Conservation (phyloP, 2,797 vertebrate genomes). For the Otus scops region DNA sequence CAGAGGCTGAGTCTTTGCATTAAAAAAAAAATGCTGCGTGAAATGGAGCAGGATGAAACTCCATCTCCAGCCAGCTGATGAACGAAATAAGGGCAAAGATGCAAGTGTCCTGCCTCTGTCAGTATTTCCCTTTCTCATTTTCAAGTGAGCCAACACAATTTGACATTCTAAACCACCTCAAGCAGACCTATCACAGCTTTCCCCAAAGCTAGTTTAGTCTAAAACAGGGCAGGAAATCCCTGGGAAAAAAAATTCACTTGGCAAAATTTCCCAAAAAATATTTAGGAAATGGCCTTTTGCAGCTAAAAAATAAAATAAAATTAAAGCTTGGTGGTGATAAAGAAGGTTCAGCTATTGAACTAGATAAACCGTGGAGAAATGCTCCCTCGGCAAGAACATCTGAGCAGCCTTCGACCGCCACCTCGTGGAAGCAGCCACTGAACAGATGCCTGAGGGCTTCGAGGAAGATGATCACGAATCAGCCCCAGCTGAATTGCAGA, state of each 20-base stretch:
- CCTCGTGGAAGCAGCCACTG: constrained; percentile 16
- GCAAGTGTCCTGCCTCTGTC: not conserved
- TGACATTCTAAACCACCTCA: not conserved
- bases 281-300: not conserved
- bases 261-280: not conserved
- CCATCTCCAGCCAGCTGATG: not conserved
- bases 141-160: not conserved
- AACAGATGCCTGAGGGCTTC: not conserved
- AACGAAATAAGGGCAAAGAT: not conserved
- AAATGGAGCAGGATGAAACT: not conserved
- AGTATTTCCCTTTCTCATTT: not conserved
- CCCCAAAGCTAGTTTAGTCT: not conserved
- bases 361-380: accelerated
- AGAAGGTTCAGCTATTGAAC: not conserved
- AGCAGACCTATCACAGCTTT: not conserved
- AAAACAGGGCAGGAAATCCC: not conserved
- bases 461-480: not conserved
- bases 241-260: accelerated
- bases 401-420: constrained; percentile 49
- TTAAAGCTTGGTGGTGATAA: not conserved
- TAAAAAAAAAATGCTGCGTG: not conserved
- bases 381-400: accelerated
- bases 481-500: not conserved
- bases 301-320: not conserved
- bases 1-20: not conserved